phyloP scores from a whole-genome alignment of 2,113 vertebrate genomes.

The Rattus rattus region DNA sequence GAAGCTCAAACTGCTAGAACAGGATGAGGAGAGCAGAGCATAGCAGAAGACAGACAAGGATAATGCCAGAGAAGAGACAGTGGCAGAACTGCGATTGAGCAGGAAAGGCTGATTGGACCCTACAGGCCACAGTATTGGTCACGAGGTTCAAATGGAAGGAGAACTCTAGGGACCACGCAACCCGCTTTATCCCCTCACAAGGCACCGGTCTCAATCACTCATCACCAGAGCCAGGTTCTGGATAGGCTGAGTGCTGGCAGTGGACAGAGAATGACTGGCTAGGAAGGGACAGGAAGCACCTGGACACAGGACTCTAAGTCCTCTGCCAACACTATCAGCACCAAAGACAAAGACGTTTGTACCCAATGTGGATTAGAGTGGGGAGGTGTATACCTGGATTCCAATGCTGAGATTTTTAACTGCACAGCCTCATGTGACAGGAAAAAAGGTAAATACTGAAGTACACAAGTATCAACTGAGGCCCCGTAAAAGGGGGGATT shows the following conservation, averaged over 20 bases:
- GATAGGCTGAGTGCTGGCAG: background rate
- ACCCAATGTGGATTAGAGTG: too few species aligned
- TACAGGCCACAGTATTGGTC: background rate
- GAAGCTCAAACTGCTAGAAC: too few species aligned
- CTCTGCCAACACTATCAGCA: background rate
- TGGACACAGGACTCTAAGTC: background rate
- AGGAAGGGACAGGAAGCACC: background rate
- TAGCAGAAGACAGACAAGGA: background rate
- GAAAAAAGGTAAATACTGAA: background rate
- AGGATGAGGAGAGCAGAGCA: background rate
- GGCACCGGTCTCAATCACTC: background rate
- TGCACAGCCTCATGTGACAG: background rate
- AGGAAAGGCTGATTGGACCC: background rate
- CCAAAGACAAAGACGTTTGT: background rate
- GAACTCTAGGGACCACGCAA: background rate
- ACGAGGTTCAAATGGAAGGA: background rate
- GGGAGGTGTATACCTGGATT: rapidly evolving
- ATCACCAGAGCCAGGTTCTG: background rate
- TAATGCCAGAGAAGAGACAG: background rate
- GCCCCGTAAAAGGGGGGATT: background rate
- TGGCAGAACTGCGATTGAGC: too few species aligned
- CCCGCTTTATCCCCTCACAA: background rate
- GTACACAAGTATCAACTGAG: background rate
- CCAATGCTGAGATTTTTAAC: background rate
- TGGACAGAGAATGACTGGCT: background rate